Evolutionary conservation across 2,113 vertebrate genomes (phyloP).

Genomic region (Tragulus kanchil): DNA sequence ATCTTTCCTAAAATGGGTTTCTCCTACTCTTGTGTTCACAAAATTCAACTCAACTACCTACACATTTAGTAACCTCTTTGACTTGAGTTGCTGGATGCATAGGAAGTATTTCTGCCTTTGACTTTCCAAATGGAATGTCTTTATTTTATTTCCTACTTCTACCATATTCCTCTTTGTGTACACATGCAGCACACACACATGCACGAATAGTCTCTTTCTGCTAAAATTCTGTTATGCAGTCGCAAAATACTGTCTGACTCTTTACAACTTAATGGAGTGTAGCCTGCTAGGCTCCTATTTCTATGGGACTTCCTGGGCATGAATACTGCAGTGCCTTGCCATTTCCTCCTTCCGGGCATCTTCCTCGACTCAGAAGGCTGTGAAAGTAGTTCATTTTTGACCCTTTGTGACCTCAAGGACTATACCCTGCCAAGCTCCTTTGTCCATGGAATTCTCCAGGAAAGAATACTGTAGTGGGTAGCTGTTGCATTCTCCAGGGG

Average conservation of each 20-base stretch:
- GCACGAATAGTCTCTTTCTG: background rate
- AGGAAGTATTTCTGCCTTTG: background rate
- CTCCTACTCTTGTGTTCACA: background rate
- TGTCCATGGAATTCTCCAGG: too few relatives aligned
- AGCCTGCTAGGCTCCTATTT: background rate
- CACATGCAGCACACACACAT: background rate
- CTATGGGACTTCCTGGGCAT: background rate
- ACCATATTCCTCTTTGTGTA: background rate
- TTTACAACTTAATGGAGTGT: background rate
- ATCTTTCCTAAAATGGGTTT: background rate
- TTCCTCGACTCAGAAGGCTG: background rate
- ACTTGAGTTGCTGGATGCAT: background rate
- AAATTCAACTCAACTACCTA: background rate
- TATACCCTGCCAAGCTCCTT: too few relatives aligned
- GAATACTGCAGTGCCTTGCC: background rate
- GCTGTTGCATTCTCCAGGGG: too few relatives aligned
- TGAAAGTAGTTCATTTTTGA: too few relatives aligned
- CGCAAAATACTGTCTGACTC: background rate
- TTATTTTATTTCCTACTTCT: background rate
- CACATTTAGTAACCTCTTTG: background rate
- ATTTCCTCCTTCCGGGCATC: background rate
- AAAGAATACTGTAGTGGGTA: too few relatives aligned
- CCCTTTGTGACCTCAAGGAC: too few relatives aligned
- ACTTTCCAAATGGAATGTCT: background rate
- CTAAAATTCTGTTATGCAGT: background rate